Conservation (phyloP, 2,888 invertebrate species). For the Mechanitis messenoides region DNA sequence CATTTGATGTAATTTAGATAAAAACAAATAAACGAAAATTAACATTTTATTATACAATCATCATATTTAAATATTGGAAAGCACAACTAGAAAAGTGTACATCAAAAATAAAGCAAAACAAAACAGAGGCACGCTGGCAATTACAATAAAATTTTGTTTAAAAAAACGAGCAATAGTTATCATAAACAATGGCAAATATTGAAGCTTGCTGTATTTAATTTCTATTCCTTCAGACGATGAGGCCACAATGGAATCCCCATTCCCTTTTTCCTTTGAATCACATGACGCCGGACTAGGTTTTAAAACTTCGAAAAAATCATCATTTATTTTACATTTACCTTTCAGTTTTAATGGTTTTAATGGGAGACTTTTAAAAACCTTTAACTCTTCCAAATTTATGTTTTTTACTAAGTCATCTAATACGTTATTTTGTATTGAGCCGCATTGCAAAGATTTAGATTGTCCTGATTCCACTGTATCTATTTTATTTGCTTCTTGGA, state of each 20-base stretch:
- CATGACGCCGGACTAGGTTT: slow-evolving; percentile 23
- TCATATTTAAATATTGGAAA: slow-evolving; percentile 31
- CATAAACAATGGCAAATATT: slow-evolving; percentile 29
- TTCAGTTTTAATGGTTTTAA: slow-evolving; percentile 15
- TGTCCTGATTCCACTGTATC: slow-evolving; percentile 14
- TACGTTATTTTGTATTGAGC: slow-evolving; percentile 45
- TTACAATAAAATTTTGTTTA: slow-evolving; percentile 49
- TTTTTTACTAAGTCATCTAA: slow-evolving; percentile 51
- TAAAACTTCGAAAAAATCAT: slow-evolving; percentile 40
- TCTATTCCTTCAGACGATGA: slow-evolving; percentile 31
- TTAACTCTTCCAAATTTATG: slow-evolving; percentile 36
- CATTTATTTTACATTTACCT: slow-evolving; percentile 10
- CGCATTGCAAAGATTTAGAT: slow-evolving; percentile 42
- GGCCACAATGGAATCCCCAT: slow-evolving; percentile 36
- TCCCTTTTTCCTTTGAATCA: slow-evolving; percentile 26
- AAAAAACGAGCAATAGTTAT: slow-evolving; percentile 39
- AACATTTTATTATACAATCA: background rate
- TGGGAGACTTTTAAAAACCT: slow-evolving; percentile 20
- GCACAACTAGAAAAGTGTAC: slow-evolving; percentile 45
- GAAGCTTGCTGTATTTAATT: slow-evolving; percentile 10
- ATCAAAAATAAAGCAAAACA: slow-evolving; percentile 46
- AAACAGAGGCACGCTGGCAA: slow-evolving; percentile 55
- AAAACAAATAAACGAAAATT: no score
- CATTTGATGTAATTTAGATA: no score
- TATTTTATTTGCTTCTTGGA: slow-evolving; percentile 13